phyloP scores from a whole-genome alignment of 2,888 invertebrate species.

The Lepidonotus clava region DNA sequence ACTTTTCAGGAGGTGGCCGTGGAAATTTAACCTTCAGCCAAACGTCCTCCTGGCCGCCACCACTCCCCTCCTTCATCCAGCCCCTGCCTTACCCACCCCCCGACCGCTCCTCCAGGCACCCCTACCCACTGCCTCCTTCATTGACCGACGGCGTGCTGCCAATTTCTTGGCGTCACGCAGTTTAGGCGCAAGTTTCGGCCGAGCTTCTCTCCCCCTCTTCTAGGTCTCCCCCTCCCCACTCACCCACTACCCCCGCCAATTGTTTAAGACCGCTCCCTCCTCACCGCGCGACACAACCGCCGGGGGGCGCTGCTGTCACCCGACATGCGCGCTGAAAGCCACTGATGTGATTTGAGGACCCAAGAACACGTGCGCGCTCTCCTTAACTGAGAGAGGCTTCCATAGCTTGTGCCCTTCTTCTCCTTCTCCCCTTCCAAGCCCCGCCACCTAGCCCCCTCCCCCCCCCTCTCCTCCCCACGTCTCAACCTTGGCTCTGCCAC shows the following conservation, averaged over 20 bases:
- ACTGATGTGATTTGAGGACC: too few relatives aligned
- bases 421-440: background rate
- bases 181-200: background rate
- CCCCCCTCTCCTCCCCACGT: background rate
- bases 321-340: too few relatives aligned
- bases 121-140: background rate
- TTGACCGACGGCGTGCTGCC: conserved; percentile 1
- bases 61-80: background rate
- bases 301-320: too few relatives aligned
- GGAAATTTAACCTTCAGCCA: background rate
- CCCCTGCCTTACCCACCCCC: background rate
- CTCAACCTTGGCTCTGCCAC: background rate
- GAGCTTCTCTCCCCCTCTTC: background rate
- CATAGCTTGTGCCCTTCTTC: too few relatives aligned
- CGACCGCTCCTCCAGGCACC: conserved; percentile 13
- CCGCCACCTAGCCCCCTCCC: background rate
- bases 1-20: background rate
- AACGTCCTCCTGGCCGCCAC: background rate
- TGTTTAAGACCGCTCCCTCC: too few relatives aligned
- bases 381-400: too few relatives aligned
- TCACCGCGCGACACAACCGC: too few relatives aligned
- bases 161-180: conserved; percentile 18
- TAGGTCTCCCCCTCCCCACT: background rate
- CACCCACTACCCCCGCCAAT: too few relatives aligned
- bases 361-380: too few relatives aligned